phyloP scores from a whole-genome alignment of 2,113 vertebrate genomes.

The Hemiscyllium ocellatum region DNA sequence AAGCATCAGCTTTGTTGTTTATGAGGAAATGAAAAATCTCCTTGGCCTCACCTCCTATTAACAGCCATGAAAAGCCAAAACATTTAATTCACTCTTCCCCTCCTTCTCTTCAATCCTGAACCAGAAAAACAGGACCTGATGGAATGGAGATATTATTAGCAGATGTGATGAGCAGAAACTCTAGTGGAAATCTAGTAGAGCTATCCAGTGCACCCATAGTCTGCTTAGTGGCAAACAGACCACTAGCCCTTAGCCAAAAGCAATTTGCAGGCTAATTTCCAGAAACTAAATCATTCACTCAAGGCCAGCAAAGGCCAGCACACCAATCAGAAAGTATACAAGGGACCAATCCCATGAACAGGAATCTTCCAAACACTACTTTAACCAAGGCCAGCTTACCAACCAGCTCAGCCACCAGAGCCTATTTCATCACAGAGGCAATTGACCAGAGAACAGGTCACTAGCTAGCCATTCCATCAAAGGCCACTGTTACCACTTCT shows the following conservation, averaged over 20 bases:
- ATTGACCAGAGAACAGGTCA: too few species aligned
- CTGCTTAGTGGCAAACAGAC: not conserved
- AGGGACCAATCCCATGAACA: not conserved
- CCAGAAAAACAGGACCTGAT: not conserved
- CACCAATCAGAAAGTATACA: not conserved
- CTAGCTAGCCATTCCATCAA: not conserved
- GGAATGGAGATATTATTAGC: not conserved
- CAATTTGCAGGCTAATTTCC: not conserved
- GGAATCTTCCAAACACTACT: too few species aligned
- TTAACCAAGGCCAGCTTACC: not conserved
- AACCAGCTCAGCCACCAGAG: too few species aligned
- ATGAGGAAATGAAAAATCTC: slow-evolving; percentile 57
- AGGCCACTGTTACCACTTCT: not conserved
- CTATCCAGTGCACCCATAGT: not conserved
- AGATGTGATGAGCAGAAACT: not conserved
- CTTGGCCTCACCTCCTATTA: slow-evolving; percentile 52
- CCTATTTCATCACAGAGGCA: too few species aligned
- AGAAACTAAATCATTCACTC: not conserved
- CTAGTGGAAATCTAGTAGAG: too few species aligned
- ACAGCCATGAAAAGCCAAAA: not conserved
- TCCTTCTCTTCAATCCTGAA: not conserved
- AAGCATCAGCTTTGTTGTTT: slow-evolving; percentile 77
- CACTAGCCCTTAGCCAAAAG: not conserved
- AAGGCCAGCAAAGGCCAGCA: not conserved
- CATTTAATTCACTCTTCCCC: not conserved